Percentiles rank a stretch among this genome's conserved stretches.
Conservation (phyloP, 2,113 vertebrate species). For the Ctenomys sociabilis region DNA sequence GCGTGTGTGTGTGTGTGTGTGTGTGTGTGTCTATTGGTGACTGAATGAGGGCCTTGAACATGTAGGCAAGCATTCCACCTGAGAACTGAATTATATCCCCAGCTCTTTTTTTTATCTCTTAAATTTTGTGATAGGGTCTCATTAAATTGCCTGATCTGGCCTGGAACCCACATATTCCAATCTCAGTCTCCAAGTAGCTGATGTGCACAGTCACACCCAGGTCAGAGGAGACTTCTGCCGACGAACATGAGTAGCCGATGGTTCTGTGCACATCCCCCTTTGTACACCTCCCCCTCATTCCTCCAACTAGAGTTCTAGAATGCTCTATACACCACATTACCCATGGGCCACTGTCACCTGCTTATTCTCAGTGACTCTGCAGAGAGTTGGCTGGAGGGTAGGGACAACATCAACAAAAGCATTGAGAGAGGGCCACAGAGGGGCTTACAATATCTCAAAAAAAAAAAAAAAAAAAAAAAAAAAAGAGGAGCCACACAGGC, state of each 20-base stretch:
- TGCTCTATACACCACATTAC: background rate
- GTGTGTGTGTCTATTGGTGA: background rate
- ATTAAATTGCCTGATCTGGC: background rate
- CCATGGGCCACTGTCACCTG: background rate
- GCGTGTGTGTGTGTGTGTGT: background rate
- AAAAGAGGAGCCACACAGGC: background rate
- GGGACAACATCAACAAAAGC: background rate
- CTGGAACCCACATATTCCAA: background rate
- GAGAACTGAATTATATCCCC: background rate
- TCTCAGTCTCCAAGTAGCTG: background rate
- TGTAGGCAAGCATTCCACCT: background rate
- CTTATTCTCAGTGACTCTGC: background rate
- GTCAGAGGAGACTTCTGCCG: slow-evolving; percentile 15
- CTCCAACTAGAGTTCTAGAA: slow-evolving; percentile 37
- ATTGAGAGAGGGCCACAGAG: background rate
- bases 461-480: too few species aligned
- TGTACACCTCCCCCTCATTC: background rate
- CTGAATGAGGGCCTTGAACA: background rate
- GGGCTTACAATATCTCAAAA: background rate
- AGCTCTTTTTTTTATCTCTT: background rate
- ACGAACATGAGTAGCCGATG: background rate
- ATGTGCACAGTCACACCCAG: background rate
- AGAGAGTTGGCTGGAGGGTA: background rate
- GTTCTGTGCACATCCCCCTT: background rate
- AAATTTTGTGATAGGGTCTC: background rate